Evolutionary conservation across 2,888 invertebrate genomes (phyloP).

Genomic region (Siphlonurus alternatus): DNA sequence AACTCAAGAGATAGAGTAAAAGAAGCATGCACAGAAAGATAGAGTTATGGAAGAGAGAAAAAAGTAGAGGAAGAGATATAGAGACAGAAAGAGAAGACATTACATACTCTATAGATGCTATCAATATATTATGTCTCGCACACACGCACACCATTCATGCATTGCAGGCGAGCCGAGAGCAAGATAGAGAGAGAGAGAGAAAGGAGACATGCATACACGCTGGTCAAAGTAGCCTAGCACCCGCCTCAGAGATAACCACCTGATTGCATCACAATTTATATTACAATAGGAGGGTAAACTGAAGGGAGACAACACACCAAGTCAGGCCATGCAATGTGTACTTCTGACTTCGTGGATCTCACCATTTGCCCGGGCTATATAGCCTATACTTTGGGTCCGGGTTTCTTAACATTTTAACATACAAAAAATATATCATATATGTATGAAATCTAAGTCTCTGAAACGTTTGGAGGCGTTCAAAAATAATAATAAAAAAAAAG

Average conservation of each 20-base stretch:
- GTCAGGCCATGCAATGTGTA: not conserved
- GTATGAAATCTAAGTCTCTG: not conserved
- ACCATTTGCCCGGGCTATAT: not conserved
- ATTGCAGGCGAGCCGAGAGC: constrained; percentile 1
- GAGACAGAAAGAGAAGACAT: constrained; percentile 8
- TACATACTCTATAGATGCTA: constrained; percentile 4
- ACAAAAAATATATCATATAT: not conserved
- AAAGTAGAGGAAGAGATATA: not conserved
- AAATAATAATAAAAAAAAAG: too few species aligned
- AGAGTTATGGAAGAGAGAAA: not conserved
- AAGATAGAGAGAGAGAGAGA: constrained; percentile 1
- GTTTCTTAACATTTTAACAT: not conserved
- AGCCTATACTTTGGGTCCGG: not conserved
- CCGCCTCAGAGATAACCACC: not conserved
- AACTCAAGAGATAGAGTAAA: not conserved
- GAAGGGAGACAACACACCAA: not conserved
- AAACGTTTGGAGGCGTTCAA: not conserved
- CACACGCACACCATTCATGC: not conserved
- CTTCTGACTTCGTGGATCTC: not conserved
- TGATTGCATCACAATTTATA: not conserved
- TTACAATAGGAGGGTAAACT: not conserved
- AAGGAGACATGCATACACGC: not conserved
- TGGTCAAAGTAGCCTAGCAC: not conserved
- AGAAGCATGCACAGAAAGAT: not conserved
- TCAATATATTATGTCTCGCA: constrained; percentile 4